phyloP scores from a whole-genome alignment of 2,888 invertebrate species.

The Gasteruption jaculator region DNA sequence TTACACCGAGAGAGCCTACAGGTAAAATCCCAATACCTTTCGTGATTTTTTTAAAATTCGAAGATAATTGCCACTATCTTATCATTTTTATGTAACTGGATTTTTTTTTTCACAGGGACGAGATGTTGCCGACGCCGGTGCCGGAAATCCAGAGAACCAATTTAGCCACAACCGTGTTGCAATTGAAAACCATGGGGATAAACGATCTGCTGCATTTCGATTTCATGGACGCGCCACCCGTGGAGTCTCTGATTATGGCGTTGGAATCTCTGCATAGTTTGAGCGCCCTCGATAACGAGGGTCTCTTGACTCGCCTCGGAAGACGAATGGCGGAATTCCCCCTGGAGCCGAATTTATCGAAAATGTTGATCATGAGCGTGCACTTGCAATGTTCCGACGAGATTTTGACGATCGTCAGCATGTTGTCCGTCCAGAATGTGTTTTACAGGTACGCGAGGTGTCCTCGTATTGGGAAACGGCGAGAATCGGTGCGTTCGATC shows the following conservation, averaged over 20 bases:
- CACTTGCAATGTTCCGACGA: constrained; percentile 97
- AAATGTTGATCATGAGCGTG: constrained; percentile 99
- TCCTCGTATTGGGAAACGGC: neutral
- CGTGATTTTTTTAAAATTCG: neutral
- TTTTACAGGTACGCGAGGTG: constrained; percentile 65
- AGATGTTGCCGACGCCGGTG: constrained; percentile 97
- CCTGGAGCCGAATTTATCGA: constrained; percentile 94
- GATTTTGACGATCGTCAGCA: constrained; percentile 96
- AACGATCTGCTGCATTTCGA: constrained; percentile 97
- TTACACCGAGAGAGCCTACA: constrained; percentile 95
- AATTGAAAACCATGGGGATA: constrained; percentile 99
- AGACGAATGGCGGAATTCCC: constrained; percentile 99
- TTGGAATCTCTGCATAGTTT: constrained; percentile 94
- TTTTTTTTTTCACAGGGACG: constrained; percentile 65
- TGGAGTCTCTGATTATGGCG: constrained; percentile 96
- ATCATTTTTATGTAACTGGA: neutral
- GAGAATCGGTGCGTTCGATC: constrained; percentile 3
- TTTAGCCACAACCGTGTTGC: constrained; percentile 91
- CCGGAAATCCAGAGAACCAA: constrained; percentile 99
- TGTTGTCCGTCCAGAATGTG: constrained; percentile 98
- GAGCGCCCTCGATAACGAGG: constrained; percentile 94
- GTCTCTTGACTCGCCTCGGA: constrained; percentile 71
- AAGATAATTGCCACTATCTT: neutral
- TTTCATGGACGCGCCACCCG: constrained; percentile 99
- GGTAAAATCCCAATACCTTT: constrained; percentile 17